phyloP scores from a whole-genome alignment of 2,797 vertebrate species.

The Cryptoprocta ferox region DNA sequence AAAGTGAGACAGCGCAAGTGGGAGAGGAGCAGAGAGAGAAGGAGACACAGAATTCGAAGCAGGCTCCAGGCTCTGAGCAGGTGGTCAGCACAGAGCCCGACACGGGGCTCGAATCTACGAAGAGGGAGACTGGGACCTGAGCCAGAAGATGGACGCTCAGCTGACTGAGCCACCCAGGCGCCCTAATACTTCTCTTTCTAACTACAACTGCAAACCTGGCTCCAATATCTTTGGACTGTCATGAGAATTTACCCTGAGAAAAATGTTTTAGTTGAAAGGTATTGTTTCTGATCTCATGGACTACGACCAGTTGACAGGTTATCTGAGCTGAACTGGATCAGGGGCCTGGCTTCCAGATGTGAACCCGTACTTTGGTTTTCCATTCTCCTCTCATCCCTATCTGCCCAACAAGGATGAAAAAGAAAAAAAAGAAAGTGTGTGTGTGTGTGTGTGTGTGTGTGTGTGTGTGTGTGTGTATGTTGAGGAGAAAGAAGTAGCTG shows the following conservation, averaged over 20 bases:
- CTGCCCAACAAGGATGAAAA: not conserved
- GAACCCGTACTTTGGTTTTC: constrained; percentile 53
- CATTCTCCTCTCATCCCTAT: not conserved
- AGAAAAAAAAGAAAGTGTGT: not conserved
- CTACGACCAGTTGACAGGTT: constrained; percentile 56
- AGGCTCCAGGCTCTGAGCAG: no score
- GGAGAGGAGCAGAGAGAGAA: no score
- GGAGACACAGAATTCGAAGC: no score
- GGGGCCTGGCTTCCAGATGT: constrained; percentile 74
- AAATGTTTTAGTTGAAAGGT: constrained; percentile 68
- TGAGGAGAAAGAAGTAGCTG: not conserved
- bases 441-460: not conserved
- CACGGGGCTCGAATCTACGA: no score
- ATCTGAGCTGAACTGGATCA: constrained; percentile 39
- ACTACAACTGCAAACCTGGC: constrained; percentile 25
- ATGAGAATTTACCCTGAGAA: constrained; percentile 64
- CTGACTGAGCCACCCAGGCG: no score
- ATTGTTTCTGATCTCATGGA: constrained; percentile 67
- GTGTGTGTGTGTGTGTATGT: not conserved
- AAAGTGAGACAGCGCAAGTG: no score
- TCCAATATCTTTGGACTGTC: constrained; percentile 39
- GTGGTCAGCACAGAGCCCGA: no score
- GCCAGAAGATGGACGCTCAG: no score
- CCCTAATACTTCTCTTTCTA: not conserved
- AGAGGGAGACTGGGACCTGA: no score